Base-by-base conservation (phyloP, 2,797 vertebrate species). In the Megalops cyprinoides region DNA sequence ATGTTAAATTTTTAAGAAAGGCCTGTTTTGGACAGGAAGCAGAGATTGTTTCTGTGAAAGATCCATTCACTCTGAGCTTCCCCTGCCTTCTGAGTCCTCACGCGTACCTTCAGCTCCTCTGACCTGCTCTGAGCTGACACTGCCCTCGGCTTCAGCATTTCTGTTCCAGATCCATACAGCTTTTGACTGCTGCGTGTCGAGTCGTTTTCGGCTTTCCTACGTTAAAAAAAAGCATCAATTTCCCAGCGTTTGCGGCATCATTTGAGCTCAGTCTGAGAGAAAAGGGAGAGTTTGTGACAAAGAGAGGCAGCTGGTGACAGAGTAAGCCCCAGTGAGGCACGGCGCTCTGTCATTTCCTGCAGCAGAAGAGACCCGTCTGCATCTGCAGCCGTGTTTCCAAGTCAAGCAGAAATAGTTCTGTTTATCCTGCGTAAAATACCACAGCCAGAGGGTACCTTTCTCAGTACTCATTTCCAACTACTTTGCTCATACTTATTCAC, bases 231-330 rank as follows among this genome's bases (percentile, higher is more conserved):
- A 42, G 10, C 42, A 39, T 56, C 23, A 44, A 49, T 34, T 75
- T 44, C 28, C 65, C 28, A 37, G 6, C 44, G 1, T 76, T 34
- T 75, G 44, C 44, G 18, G n/a, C n/a, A 28, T 74, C 48, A 46
- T 69, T 42, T 2, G 31, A 65, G 28, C 31, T 65, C 31, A 15
- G 58, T 60, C 58, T 9, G 46, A 48, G 34, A 69, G 56, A 37
- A 39, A 42, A 8, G 65, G 62, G 65, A 31, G 71, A 28, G 4
- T 39, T n/a, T 12, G 28, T 80, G 55, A 74, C 44, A 80, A 79
- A 48, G 3, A 6, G 28, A 58, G 48, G 58, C 42, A n/a, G 14
- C 37, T 39, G 1, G 49, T 46, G 78, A 58, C 73, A 56, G 78
- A 74, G 49, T n/a, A 51, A 28, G 78, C 78, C 67, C 65, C 44